These are phyloP conservation scores for Pollenia amentaria DNA, from an alignment of 2,888 invertebrate genomes.

Conservation along the genomic window DNA sequence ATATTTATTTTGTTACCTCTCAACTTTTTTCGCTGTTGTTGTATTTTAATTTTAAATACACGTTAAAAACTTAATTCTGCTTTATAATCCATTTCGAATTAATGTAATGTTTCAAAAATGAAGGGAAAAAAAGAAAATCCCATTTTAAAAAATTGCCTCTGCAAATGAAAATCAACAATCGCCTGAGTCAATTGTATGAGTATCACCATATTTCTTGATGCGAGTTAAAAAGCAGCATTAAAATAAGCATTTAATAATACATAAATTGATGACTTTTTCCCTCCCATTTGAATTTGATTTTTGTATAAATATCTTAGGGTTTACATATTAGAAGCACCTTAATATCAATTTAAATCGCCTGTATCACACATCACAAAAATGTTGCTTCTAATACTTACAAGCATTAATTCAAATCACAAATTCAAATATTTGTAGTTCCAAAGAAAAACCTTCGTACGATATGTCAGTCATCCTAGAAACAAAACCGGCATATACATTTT, in stretches of 20 bases:
- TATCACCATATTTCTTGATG: neutral
- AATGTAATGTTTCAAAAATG: constrained; percentile 54
- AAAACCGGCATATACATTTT: neutral
- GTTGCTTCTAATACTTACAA: constrained; percentile 17
- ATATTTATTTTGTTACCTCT: constrained; percentile 28
- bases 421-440: neutral
- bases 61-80: constrained; percentile 71
- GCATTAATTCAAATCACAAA: constrained; percentile 38
- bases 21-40: neutral
- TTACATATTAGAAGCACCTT: constrained; percentile 45
- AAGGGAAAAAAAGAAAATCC: constrained; percentile 50
- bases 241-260: constrained; percentile 47
- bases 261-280: constrained; percentile 52
- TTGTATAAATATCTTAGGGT: constrained; percentile 22
- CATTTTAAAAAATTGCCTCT: constrained; percentile 62
- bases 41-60: constrained; percentile 55
- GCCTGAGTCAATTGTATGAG: neutral
- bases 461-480: constrained; percentile 9
- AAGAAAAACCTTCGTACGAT: neutral
- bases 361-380: constrained; percentile 47
- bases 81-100: constrained; percentile 69
- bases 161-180: constrained; percentile 48
- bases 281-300: constrained; percentile 28
- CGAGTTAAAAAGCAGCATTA: constrained; percentile 1
- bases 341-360: constrained; percentile 64